Percentiles rank a stretch among this genome's conserved stretches.
phyloP scores from a whole-genome alignment of 2,797 vertebrate genomes.

The Lophotriccus pileatus region DNA sequence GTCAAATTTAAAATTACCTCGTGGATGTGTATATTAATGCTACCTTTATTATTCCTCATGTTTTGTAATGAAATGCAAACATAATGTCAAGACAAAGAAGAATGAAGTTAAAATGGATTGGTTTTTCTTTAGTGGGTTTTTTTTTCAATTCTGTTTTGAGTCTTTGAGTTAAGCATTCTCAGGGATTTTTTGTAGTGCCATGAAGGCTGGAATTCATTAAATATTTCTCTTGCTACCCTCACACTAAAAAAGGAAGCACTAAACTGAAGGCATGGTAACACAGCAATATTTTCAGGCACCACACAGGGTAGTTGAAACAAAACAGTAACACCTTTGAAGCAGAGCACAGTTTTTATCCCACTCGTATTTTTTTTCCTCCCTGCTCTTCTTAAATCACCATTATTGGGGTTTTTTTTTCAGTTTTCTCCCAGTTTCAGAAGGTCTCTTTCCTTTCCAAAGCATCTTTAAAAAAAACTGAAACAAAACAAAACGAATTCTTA shows the following conservation, averaged over 20 bases:
- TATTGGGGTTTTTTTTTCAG: not conserved
- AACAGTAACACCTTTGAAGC: not conserved
- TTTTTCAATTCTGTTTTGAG: not conserved
- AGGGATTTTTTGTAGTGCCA: not conserved
- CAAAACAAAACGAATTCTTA: not conserved
- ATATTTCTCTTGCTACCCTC: not conserved
- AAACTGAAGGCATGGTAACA: not conserved
- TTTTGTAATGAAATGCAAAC: not conserved
- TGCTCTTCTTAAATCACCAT: not conserved
- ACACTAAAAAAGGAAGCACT: not conserved
- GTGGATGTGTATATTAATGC: fast-evolving
- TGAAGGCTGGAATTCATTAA: not conserved
- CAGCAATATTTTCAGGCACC: not conserved
- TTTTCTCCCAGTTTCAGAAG: not conserved
- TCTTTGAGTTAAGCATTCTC: not conserved
- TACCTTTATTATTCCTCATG: not conserved
- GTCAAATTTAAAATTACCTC: not conserved
- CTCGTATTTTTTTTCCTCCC: not conserved
- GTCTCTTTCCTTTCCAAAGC: not conserved
- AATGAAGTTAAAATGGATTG: not conserved
- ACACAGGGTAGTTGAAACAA: not conserved
- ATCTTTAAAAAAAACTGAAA: not conserved
- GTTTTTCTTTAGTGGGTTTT: not conserved
- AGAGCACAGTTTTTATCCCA: not conserved
- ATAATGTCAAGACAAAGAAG: not conserved